Conservation (phyloP, 2,888 invertebrate genomes). For the Pyrgus malvae region DNA sequence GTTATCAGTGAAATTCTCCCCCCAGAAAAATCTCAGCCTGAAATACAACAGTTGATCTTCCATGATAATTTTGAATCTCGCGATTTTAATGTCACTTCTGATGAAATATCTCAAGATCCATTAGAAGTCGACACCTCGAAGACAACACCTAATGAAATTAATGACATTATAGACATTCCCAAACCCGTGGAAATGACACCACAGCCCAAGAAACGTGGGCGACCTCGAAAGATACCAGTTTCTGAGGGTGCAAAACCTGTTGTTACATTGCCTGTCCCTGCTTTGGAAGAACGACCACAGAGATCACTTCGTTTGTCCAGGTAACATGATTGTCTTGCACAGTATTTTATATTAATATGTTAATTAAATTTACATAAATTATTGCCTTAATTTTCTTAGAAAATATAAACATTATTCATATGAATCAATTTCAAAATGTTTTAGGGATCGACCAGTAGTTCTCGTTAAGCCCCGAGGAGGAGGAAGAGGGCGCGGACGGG, state of each 20-base stretch:
- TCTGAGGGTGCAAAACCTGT: constrained; percentile 59
- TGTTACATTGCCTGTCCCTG: constrained; percentile 58
- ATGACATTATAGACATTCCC: constrained; percentile 46
- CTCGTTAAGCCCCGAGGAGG: constrained; percentile 61
- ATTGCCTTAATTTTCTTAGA: too few species aligned
- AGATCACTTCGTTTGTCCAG: constrained; percentile 70
- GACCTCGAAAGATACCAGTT: constrained; percentile 69
- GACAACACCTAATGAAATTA: constrained; percentile 36
- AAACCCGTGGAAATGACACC: constrained; percentile 60
- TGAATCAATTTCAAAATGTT: constrained; percentile 30
- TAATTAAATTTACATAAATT: too few species aligned
- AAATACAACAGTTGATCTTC: constrained; percentile 68
- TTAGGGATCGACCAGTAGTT: constrained; percentile 67
- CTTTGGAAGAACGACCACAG: constrained; percentile 73
- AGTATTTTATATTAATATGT: neutral
- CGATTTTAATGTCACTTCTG: constrained; percentile 55
- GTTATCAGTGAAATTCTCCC: constrained; percentile 50
- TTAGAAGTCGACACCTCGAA: constrained; percentile 61
- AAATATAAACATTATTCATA: too few species aligned
- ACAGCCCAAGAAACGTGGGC: constrained; percentile 72
- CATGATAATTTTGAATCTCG: constrained; percentile 73
- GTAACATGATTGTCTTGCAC: too few species aligned
- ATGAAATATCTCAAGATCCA: constrained; percentile 72
- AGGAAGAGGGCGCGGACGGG: constrained; percentile 65
- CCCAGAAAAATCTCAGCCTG: constrained; percentile 55